Evolutionary conservation across 2,113 vertebrate species (phyloP), one percentile per base, ranked within the genome.

Genomic region (Centrocercus urophasianus): DNA sequence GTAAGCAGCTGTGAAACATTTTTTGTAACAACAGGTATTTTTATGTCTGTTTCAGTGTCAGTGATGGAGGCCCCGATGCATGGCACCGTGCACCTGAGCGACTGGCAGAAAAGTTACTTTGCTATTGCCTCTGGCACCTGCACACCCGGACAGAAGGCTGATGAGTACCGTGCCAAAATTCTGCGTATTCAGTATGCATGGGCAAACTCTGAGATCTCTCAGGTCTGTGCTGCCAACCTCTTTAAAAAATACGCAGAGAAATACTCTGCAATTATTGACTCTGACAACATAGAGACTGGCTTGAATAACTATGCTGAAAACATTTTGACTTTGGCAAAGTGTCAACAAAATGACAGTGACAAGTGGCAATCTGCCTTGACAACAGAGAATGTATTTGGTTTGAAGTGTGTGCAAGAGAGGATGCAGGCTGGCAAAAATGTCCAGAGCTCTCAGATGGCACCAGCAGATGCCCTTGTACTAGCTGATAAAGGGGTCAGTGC

Each of bases 41-140:
- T 81, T 80, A 4, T 63, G 47, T 96, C 1, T 88, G 28, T 97
- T 95, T 14, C 95, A 83, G 92, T 14, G 4, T 52, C 94, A 43
- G 83, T 3, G 54, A 98, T 98, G 98, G 95, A 95, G 80, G 13
- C 72, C 19, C 80, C 95, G 13, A 8, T n/a, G 90, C 98, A 97
- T 97, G 97, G 96, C 90, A 83, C 95, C 2, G 73, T 98, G 96
- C 98, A 99, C 97, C 98, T 99, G 97, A 98, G 98, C 28, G 98
- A 99, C 81, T 99, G 99, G 99, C 99, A 99, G 98, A 98, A 97
- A 96, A 98, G 98, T 98, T 98, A 98, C 98, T 99, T 99, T 97
- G 97, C 98, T 92, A 96, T 99, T 97, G 98, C 97, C 59, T 99
- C 98, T 96, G 98, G 97, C 97, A 98, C 84, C 66, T 98, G 98